phyloP scores from a whole-genome alignment of 2,888 invertebrate species.

The Linnaemya vulpina region DNA sequence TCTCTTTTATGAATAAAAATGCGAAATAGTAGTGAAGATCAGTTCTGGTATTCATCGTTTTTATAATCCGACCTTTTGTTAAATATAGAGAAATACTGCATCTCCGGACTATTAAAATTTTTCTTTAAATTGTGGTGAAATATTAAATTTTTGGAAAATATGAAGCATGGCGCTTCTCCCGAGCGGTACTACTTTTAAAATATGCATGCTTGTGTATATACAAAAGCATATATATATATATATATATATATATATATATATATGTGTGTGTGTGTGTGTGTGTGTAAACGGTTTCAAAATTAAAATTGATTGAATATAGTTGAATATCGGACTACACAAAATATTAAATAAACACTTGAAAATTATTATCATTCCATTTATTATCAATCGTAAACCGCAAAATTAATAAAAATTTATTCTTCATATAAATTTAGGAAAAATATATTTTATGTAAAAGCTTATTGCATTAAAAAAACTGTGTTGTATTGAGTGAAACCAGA shows the following conservation, averaged over 20 bases:
- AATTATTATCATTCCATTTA: not conserved
- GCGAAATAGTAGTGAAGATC: too few species aligned
- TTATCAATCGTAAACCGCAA: not conserved
- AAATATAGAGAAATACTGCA: too few species aligned
- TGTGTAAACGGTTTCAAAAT: not conserved
- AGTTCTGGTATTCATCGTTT: too few species aligned
- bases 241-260: not conserved
- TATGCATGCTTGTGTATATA: too few species aligned
- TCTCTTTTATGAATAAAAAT: too few species aligned
- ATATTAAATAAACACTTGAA: not conserved
- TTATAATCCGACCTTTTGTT: too few species aligned
- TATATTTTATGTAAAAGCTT: conserved; percentile 31
- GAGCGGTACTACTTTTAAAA: too few species aligned
- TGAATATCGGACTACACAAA: not conserved
- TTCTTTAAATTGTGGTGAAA: too few species aligned
- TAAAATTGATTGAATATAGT: not conserved
- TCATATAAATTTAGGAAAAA: conserved; percentile 28
- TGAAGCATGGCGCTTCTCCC: too few species aligned
- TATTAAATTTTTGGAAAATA: too few species aligned
- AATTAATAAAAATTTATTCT: conserved; percentile 3
- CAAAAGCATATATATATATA: not conserved
- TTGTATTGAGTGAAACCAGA: conserved; percentile 66
- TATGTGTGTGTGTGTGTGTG: not conserved
- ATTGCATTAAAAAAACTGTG: conserved; percentile 47
- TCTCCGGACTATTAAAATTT: too few species aligned